Evolutionary conservation across 2,797 vertebrate species (phyloP).

Genomic region (Catamblyrhynchus diadema): DNA sequence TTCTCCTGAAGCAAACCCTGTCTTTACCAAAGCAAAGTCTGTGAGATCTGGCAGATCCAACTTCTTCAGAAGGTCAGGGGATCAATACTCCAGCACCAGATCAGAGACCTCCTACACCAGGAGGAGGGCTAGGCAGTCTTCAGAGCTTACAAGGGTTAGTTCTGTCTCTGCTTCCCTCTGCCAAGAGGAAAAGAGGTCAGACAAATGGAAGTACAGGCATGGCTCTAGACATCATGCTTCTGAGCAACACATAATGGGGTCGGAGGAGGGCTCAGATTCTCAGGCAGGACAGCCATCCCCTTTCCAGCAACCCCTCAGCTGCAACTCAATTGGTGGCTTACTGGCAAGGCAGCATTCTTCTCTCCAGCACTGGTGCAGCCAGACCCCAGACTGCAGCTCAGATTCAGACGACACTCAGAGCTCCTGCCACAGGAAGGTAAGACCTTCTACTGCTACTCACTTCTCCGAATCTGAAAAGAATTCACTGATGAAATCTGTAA

Average conservation of each 20-base stretch:
- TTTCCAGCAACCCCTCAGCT: constrained; percentile 29
- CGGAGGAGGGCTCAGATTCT: constrained; percentile 54
- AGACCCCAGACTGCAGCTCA: constrained; percentile 45
- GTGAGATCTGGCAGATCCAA: constrained; percentile 61
- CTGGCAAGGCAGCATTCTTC: constrained; percentile 39
- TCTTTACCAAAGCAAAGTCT: constrained; percentile 64
- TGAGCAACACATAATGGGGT: constrained; percentile 25
- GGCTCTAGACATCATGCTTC: constrained; percentile 48
- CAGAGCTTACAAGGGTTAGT: constrained; percentile 45
- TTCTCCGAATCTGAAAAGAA: constrained; percentile 43
- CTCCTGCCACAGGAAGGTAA: constrained; percentile 46
- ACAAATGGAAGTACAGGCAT: constrained; percentile 45
- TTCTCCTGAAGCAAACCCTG: constrained; percentile 61
- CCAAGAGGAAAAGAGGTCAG: constrained; percentile 16
- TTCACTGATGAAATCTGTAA: constrained; percentile 47
- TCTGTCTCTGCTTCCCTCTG: constrained; percentile 53
- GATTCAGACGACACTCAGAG: constrained; percentile 52
- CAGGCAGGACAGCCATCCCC: constrained; percentile 51
- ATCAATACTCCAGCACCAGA: constrained; percentile 52
- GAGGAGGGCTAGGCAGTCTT: constrained; percentile 56
- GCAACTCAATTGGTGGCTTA: neutral
- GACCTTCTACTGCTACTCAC: constrained; percentile 38
- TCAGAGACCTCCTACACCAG: constrained; percentile 52
- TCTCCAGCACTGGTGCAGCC: constrained; percentile 29
- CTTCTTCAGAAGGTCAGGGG: constrained; percentile 62